Conservation (phyloP, 92 coral and sea anemone genomes). For the Bergia puertoricense region DNA sequence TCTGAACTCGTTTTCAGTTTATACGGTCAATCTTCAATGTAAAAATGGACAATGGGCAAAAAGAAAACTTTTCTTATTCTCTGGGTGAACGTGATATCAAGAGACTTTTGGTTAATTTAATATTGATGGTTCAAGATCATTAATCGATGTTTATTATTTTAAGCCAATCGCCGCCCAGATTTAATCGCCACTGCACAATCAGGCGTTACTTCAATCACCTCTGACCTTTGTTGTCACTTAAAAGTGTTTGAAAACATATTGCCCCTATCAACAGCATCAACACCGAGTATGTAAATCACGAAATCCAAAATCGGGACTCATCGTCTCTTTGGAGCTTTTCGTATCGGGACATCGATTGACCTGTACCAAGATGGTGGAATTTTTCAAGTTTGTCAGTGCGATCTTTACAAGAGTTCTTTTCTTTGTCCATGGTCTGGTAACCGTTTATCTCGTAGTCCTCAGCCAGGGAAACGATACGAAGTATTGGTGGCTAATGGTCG, state of each 20-base stretch:
- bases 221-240: slow-evolving; percentile 17
- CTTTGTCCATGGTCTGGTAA: slow-evolving; percentile 73
- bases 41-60: too few relatives aligned
- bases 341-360: not conserved
- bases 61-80: too few relatives aligned
- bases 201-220: slow-evolving; percentile 38
- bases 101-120: not conserved
- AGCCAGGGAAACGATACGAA: slow-evolving; percentile 37
- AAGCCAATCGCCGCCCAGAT: slow-evolving; percentile 25
- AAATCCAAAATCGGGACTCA: slow-evolving; percentile 2
- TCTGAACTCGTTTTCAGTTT: not conserved
- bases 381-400: slow-evolving; percentile 77
- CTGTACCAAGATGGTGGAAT: slow-evolving; percentile 52
- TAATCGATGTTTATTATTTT: not conserved
- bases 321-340: slow-evolving; percentile 9
- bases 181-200: slow-evolving; percentile 1
- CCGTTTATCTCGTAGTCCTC: slow-evolving; percentile 67
- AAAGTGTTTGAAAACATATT: not conserved
- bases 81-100: not conserved
- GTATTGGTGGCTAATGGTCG: slow-evolving; percentile 86
- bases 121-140: not conserved
- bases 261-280: slow-evolving; percentile 46
- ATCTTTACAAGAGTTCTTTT: slow-evolving; percentile 85
- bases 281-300: slow-evolving; percentile 44
- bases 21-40: too few relatives aligned